phyloP scores from a whole-genome alignment of 2,113 vertebrate genomes.

The Globicephala melas region DNA sequence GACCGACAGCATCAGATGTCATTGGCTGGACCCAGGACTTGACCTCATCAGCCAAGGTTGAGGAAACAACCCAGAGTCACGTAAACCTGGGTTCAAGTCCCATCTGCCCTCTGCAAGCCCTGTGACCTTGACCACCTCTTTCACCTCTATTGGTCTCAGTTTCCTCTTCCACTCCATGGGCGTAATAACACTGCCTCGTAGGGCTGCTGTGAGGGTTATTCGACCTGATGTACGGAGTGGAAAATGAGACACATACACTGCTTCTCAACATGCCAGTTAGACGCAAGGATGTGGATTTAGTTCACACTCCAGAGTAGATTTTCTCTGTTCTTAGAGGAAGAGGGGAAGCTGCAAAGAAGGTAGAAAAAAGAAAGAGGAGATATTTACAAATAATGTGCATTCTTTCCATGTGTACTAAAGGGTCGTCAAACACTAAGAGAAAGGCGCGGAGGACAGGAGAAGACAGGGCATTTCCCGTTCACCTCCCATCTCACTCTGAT shows the following conservation, averaged over 20 bases:
- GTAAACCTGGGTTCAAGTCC: not conserved
- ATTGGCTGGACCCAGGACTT: not conserved
- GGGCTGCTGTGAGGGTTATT: rapidly evolving
- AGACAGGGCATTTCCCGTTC: not conserved
- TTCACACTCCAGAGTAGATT: not conserved
- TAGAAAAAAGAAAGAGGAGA: not conserved
- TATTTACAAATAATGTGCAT: not conserved
- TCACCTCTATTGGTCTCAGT: not conserved
- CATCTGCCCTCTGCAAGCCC: not conserved
- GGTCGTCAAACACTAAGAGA: not conserved
- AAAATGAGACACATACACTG: not conserved
- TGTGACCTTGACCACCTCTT: not conserved
- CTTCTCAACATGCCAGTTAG: not conserved
- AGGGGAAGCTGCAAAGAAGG: not conserved
- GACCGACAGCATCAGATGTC: rapidly evolving
- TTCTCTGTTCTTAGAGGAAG: not conserved
- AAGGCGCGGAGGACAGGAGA: not conserved
- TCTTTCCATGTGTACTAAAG: not conserved
- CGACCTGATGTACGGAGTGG: rapidly evolving
- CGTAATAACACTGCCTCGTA: rapidly evolving
- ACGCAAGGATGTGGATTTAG: rapidly evolving
- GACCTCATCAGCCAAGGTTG: not conserved
- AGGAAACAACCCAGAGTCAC: not conserved
- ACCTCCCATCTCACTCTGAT: not conserved
- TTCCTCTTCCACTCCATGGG: not conserved